Base-by-base conservation (phyloP, 2,113 vertebrate species). In the Pseudopipra pipra region DNA sequence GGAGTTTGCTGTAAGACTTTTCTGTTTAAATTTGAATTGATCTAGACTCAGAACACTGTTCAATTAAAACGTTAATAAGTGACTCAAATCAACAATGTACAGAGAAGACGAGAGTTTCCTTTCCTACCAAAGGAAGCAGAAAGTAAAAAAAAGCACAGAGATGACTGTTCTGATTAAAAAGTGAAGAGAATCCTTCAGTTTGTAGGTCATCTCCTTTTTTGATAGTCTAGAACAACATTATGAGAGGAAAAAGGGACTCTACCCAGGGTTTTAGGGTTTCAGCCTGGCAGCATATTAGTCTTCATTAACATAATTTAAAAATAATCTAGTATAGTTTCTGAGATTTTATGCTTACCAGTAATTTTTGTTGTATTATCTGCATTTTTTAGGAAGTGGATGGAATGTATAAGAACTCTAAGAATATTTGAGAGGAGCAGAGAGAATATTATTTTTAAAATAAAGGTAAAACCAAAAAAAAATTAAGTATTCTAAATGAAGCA, bases 301-400 rank as follows among this genome's bases (percentile, higher is more conserved):
- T 62, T 66, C 15, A 66, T 51, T 58, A 74, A 35, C 7, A 14
- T 71, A n/a, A 54, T 62, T 41, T 73, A 5, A 35, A 91, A 63
- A 56, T 27, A 59, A 52, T 63, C 8, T 51, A 8, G 6, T 43
- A 22, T 55, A 33, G 5, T 51, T 63, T 35, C 27, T 75, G 21
- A 3, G 4, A 4, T 6, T 49, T 72, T 78, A 46, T 41, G 3
- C 3, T 51, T 52, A 28, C 5, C 0, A 11, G 6, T n/a, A 51
- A 25, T 56, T 78, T 70, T 83, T 8, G 0, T 47, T 85, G 5
- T 9, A 61, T 58, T 70, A 25, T 22, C 23, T 85, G 24, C 5
- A 54, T 63, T 76, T 79, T 89, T 86, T 30, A 66, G 15, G 14
- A 77, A 46, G 30, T 43, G 44, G 18, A 23, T 79, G 6, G 13